phyloP scores from a whole-genome alignment of 2,888 invertebrate species.

The Polyploca ridens region DNA sequence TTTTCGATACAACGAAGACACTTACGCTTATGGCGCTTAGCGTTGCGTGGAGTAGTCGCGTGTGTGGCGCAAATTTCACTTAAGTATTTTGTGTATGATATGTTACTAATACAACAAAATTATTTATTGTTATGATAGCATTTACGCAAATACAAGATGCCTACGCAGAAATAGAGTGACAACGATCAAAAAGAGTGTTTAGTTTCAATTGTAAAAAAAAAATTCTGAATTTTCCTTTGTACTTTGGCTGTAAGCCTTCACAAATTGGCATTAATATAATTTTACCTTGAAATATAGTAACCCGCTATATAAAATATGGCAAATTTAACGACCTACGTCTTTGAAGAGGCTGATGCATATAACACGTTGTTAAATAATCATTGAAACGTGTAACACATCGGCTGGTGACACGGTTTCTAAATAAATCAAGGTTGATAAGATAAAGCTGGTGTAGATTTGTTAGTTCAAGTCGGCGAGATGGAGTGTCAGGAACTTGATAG shows the following conservation, averaged over 20 bases:
- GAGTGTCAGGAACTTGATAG: constrained; percentile 40
- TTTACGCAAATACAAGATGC: background rate
- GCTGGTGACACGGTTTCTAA: constrained; percentile 58
- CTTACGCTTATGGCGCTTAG: constrained; percentile 65
- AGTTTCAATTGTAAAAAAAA: background rate
- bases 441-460: constrained; percentile 55
- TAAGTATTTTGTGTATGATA: constrained; percentile 29
- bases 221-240: too few species aligned
- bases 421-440: constrained; percentile 71
- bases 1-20: constrained; percentile 61
- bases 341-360: constrained; percentile 19
- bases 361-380: background rate
- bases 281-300: background rate
- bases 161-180: background rate
- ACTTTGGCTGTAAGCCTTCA: too few species aligned
- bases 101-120: background rate
- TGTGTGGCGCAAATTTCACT: constrained; percentile 71
- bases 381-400: constrained; percentile 14
- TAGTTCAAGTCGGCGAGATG: constrained; percentile 41
- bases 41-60: constrained; percentile 73
- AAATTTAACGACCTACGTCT: constrained; percentile 5
- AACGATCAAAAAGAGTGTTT: background rate
- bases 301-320: too few species aligned
- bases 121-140: background rate
- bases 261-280: background rate